Evolutionary conservation across 2,888 invertebrate species (phyloP).

Genomic region (Ochropacha duplaris): DNA sequence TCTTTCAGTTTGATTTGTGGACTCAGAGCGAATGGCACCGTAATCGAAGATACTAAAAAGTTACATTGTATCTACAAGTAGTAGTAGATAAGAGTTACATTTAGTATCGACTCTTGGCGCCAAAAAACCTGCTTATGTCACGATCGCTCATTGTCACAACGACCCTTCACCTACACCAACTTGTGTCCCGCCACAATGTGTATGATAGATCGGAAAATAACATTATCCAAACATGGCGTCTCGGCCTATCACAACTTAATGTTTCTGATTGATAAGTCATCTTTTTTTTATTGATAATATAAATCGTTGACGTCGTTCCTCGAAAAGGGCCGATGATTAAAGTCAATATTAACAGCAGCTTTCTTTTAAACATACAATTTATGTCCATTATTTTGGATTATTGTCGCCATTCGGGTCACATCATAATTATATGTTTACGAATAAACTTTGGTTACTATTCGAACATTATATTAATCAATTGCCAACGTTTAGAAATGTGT

Average conservation of each 20-base stretch:
- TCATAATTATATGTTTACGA: too few species aligned
- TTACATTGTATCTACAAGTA: neutral
- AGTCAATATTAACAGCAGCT: too few species aligned
- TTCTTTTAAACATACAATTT: too few species aligned
- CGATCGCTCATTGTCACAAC: conserved; percentile 31
- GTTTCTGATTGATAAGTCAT: neutral
- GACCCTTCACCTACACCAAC: conserved; percentile 19
- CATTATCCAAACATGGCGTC: conserved; percentile 39
- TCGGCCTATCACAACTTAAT: neutral
- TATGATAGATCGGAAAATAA: conserved; percentile 61
- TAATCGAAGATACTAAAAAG: neutral
- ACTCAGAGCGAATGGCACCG: too few species aligned
- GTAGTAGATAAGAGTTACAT: neutral
- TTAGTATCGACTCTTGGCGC: conserved; percentile 24
- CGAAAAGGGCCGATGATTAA: neutral
- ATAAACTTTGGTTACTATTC: too few species aligned
- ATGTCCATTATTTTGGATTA: too few species aligned
- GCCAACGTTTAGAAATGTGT: too few species aligned
- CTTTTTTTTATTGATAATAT: neutral
- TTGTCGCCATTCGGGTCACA: too few species aligned
- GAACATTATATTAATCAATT: too few species aligned
- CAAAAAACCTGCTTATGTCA: conserved; percentile 45
- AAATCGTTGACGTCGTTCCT: neutral
- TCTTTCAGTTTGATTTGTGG: too few species aligned
- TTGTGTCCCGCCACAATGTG: conserved; percentile 30